Conservation (phyloP, 1,140 invertebrate species). For the Pteromalus puparum region DNA sequence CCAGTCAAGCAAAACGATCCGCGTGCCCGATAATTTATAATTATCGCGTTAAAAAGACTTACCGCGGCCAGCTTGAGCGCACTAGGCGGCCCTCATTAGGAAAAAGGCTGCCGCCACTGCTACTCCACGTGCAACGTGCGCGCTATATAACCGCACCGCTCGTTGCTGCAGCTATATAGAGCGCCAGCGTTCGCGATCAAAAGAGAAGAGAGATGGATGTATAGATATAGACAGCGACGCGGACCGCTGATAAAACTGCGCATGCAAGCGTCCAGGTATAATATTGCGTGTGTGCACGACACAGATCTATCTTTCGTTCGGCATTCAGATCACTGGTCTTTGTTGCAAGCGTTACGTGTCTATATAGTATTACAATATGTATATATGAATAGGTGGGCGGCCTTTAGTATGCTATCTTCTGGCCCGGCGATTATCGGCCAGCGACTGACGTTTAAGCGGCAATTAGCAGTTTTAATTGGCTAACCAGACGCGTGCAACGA, state of each 20-base stretch:
- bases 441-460: slow-evolving; percentile 28
- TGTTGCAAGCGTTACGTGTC: neutral
- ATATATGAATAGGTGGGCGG: neutral
- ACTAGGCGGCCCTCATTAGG: slow-evolving; percentile 45
- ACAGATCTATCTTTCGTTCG: neutral
- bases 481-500: neutral
- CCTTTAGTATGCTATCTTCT: neutral
- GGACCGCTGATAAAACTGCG: neutral
- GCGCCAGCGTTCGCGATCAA: neutral
- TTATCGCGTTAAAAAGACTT: slow-evolving; percentile 51
- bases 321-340: slow-evolving; percentile 5
- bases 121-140: neutral
- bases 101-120: neutral
- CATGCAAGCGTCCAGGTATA: too few relatives aligned
- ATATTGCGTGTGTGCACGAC: neutral
- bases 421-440: neutral
- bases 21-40: slow-evolving; percentile 50
- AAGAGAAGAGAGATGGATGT: too few relatives aligned
- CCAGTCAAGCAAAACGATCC: slow-evolving; percentile 44
- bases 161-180: neutral
- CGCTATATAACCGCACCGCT: neutral
- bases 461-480: slow-evolving; percentile 40
- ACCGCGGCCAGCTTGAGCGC: neutral
- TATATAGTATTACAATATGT: neutral
- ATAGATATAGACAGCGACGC: too few relatives aligned